Base-by-base conservation (phyloP, 2,888 invertebrate species). In the Melitaea athalia region DNA sequence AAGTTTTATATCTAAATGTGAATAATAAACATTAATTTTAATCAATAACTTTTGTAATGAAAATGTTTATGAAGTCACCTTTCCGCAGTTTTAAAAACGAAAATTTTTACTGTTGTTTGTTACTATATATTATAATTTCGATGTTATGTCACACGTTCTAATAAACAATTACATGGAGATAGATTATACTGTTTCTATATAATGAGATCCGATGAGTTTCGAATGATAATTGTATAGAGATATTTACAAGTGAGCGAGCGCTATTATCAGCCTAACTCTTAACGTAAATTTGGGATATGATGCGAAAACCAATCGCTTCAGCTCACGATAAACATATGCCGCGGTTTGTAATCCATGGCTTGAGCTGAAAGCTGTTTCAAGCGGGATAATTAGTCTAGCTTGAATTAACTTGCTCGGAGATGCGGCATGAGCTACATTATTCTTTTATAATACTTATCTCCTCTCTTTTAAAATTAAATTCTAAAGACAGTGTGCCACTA, bases 171-270 rank as follows among this genome's bases (percentile, higher is more conserved):
- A 6, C n/a, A 49, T n/a, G 4, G n/a, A n/a, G 47, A 49, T n/a
- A 49, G n/a, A n/a, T n/a, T 45, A 49, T 49, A n/a, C 14, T 49
- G 47, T 6, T 49, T n/a, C 6, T 14, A 3, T n/a, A n/a, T n/a
- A 49, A 49, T 49, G 14, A n/a, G 6, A n/a, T 49, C 47, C 5
- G n/a, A 49, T 49, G 6, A n/a, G 14, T 49, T 49, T 14, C 47
- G n/a, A 49, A 49, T 49, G 47, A 49, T 49, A 31, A 55, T 85
- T 82, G 81, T 86, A 85, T 87, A 81, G 81, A 78, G 78, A 81
- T 84, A 81, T 87, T 86, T 86, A 77, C 83, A 86, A 81, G 83
- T 84, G 83, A 83, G 78, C 74, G 78, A 73, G 72, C 74, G 45
- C 74, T 74, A 76, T 79, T 77, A 76, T 77, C 73, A 72, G 71